Base-by-base conservation (phyloP, 1,140 invertebrate species). In the Trichogramma pretiosum region DNA sequence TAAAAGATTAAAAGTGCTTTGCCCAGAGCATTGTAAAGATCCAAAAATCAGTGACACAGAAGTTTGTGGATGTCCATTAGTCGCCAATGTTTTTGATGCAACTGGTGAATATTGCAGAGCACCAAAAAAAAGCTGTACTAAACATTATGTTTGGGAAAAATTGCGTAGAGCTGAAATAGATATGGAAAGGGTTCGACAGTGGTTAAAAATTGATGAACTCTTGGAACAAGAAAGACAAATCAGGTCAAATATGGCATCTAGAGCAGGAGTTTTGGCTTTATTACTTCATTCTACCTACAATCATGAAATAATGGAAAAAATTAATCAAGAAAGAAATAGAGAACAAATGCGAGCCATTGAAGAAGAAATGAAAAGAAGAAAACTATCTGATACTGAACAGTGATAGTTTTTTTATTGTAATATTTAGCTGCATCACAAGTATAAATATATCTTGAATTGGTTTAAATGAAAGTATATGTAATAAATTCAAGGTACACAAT, bases 11-110 rank as follows among this genome's bases (percentile, higher is more conserved):
- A 79, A 90, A 55, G 91, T 98, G 2, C 75, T 99, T 18, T 99
- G 96, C 70, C 93, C 96, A 0, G 96, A 99, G 62, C 96, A 99
- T 66, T 91, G 86, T 50, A 98, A 98, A 74, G 93, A 98, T 62
- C 85, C 89, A 0, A 93, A 95, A 75, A 82, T 95, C 23, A 78
- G 73, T 44, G 85, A 86, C 53, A 76, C 76, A 9, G 85, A 89
- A 59, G 85, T 96, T 0, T 98, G 93, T 67, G 93, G 93, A 0
- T 94, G 87, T 70, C 93, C 93, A 0, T 62, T 97, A 1, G 84
- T 91, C 0, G 78, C 78, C 11, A 83, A 92, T 58, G 81, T 92
- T 0, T 92, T 92, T 63, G 80, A 83, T 49, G 71, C 76, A 0
- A 89, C 85, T 0, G 86, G 80, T 0, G 81, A 89, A 54, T 89